Conservation (phyloP, 2,113 vertebrate species). For the Copsychus sechellarum region DNA sequence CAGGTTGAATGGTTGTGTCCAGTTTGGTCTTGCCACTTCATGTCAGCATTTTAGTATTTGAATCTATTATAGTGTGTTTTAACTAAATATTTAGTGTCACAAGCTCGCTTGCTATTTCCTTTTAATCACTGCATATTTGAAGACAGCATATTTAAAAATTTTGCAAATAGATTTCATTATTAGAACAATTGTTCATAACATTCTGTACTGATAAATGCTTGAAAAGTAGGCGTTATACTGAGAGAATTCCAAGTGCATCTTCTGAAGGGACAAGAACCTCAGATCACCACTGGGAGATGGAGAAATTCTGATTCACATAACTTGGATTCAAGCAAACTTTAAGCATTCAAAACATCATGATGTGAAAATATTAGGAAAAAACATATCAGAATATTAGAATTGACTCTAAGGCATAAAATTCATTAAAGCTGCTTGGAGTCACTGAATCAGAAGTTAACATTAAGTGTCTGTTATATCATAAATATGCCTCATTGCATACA, state of each 20-base stretch:
- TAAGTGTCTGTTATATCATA: neutral
- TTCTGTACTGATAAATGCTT: neutral
- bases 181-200: neutral
- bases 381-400: neutral
- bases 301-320: neutral
- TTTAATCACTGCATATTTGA: neutral
- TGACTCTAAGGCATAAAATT: neutral
- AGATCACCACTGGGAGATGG: neutral
- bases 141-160: neutral
- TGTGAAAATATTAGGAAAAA: neutral
- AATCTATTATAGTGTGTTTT: neutral
- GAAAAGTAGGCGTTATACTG: neutral
- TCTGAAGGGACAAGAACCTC: neutral
- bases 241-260: neutral
- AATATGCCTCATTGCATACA: neutral
- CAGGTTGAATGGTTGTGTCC: neutral
- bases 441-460: neutral
- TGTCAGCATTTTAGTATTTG: neutral
- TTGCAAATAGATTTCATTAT: neutral
- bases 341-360: neutral
- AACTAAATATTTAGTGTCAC: neutral
- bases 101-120: neutral
- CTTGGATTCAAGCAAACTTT: neutral
- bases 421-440: neutral
- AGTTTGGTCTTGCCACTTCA: neutral